Conservation (phyloP, 1,140 invertebrate genomes). For the Luehdorfia chinensis region DNA sequence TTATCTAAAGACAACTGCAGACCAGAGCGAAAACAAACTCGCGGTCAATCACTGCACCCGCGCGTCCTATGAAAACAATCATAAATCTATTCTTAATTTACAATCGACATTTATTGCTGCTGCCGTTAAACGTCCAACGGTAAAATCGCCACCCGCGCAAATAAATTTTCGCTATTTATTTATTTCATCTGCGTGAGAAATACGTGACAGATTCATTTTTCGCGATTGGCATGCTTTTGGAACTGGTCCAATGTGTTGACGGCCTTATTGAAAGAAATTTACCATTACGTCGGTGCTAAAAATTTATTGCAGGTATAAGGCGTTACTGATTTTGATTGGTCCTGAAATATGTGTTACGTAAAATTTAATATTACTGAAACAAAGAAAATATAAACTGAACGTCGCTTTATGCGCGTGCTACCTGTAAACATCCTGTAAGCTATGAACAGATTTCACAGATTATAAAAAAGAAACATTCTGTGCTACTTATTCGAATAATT, state of each 20-base stretch:
- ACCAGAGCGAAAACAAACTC: conserved; percentile 9
- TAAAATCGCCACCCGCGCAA: conserved; percentile 2
- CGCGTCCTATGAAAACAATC: conserved; percentile 25
- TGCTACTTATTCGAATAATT: too few relatives aligned
- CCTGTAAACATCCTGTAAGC: too few relatives aligned
- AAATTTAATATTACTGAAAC: neutral
- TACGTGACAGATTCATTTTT: conserved; percentile 18
- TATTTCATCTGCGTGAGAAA: conserved; percentile 18
- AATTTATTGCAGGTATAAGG: neutral
- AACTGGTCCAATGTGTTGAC: conserved; percentile 8
- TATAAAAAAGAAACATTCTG: too few relatives aligned
- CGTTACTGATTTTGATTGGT: conserved; percentile 1
- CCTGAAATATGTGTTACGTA: neutral
- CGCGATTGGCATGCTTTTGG: conserved; percentile 1
- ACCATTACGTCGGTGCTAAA: neutral
- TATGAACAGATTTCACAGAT: too few relatives aligned
- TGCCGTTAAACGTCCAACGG: conserved; percentile 8
- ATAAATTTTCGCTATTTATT: conserved; percentile 20
- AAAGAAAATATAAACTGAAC: neutral
- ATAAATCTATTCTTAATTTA: conserved; percentile 28
- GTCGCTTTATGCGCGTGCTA: neutral
- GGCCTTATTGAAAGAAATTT: neutral
- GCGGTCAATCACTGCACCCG: conserved; percentile 5
- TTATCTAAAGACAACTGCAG: conserved; percentile 9
- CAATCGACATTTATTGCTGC: conserved; percentile 21